phyloP scores from a whole-genome alignment of 2,888 invertebrate genomes.

The Polydrusus cervinus region DNA sequence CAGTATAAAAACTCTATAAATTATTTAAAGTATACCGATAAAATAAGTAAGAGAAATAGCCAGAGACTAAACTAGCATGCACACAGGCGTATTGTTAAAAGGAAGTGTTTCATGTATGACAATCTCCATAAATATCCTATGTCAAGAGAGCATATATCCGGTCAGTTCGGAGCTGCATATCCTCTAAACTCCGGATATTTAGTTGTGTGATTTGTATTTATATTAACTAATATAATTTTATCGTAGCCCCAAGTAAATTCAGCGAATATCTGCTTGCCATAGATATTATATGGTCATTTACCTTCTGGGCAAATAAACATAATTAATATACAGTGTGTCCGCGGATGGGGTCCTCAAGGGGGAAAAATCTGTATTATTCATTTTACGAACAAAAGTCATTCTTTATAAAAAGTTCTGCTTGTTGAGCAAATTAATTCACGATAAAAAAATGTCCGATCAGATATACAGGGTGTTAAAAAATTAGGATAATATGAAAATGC shows the following conservation, averaged over 20 bases:
- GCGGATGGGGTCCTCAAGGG: too few species aligned
- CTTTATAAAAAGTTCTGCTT: too few species aligned
- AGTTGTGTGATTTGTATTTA: constrained; percentile 46
- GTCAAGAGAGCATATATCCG: constrained; percentile 59
- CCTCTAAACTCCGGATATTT: constrained; percentile 48
- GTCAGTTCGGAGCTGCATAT: constrained; percentile 57
- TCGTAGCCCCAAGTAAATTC: neutral
- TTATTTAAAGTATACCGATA: neutral
- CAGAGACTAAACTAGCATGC: constrained; percentile 8
- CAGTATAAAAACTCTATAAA: constrained; percentile 1
- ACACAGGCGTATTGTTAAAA: constrained; percentile 21
- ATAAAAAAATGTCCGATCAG: too few species aligned
- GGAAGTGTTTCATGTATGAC: constrained; percentile 56
- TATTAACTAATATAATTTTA: constrained; percentile 44
- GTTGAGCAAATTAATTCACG: too few species aligned
- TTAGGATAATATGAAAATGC: too few species aligned
- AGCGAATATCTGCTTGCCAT: neutral
- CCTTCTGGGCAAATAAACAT: neutral
- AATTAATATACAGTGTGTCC: too few species aligned
- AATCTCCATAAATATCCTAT: constrained; percentile 50
- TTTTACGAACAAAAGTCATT: too few species aligned
- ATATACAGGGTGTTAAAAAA: too few species aligned
- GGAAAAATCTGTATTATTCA: too few species aligned
- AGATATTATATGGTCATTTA: neutral
- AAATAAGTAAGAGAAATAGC: neutral